Base-by-base conservation (phyloP, 2,888 invertebrate species). In the Germaria angustata region DNA sequence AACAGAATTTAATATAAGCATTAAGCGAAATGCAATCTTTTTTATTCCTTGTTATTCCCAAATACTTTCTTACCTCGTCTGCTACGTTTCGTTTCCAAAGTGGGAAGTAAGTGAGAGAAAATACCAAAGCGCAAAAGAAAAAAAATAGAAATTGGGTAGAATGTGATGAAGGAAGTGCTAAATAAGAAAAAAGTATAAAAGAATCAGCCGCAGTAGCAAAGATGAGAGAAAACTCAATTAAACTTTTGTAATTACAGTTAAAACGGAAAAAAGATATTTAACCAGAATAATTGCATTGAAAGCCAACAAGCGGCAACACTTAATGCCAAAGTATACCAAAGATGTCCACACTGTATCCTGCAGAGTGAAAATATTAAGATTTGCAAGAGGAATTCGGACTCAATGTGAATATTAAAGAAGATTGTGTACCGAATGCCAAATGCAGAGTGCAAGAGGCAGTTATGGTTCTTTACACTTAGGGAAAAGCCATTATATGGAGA, bases 181-280 rank as follows among this genome's bases (percentile, higher is more conserved):
- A 79, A 71, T 41, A 75, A 81, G 46, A 83, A 75, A 71, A 61
- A 36, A 36, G 49, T 44, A 51, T 9, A 32, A 61, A 51, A 53
- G 41, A 53, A 51, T 51, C 49, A 59, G 68, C 49, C 32, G 68
- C 61, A 63, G 63, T 66, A 80, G 72, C 72, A 85, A 86, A 85
- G 83, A 83, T 84, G 85, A 84, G 86, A 85, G 85, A 88, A 90
- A 90, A 90, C 89, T 89, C 90, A 90, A 90, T 90, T 90, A 90
- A 90, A 90, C 90, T 90, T 90, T 90, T 90, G 89, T 90, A 90
- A 90, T 90, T 90, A 90, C 89, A 89, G 88, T 87, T 87, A 87
- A 89, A 89, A 89, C 87, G 88, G 88, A 89, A 89, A 82, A 88
- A 89, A 90, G 90, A 90, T 90, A 90, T 89, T 90, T 89, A 90